Conservation (phyloP, 2,113 vertebrate species). For the Verasper variegatus region DNA sequence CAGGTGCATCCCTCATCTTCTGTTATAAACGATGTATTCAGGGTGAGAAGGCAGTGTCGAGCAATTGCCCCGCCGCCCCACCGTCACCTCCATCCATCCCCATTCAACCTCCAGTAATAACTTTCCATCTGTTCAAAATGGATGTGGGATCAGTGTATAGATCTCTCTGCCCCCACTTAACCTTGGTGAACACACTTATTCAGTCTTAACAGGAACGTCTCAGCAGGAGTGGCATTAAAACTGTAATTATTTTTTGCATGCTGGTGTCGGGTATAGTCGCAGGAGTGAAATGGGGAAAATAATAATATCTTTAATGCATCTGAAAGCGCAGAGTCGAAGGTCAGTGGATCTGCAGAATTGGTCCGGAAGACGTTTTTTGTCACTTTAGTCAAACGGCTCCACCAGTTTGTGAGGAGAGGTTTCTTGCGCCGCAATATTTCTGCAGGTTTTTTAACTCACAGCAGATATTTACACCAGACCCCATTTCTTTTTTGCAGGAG, state of each 20-base stretch:
- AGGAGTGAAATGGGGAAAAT: slow-evolving; percentile 12
- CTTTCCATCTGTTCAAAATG: slow-evolving; percentile 66
- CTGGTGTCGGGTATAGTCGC: slow-evolving; percentile 1
- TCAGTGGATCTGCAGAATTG: slow-evolving; percentile 19
- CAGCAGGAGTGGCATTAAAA: slow-evolving; percentile 16
- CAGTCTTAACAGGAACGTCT: slow-evolving; percentile 18
- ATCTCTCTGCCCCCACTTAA: slow-evolving; percentile 73
- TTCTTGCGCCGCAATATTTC: too few species aligned
- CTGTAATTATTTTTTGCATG: slow-evolving; percentile 33
- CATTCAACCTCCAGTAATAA: slow-evolving; percentile 69
- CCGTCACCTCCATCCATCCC: slow-evolving; percentile 36
- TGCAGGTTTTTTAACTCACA: too few species aligned
- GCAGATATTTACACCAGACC: too few species aligned
- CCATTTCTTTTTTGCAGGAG: too few species aligned
- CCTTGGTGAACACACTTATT: slow-evolving; percentile 46
- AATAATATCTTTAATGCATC: slow-evolving; percentile 3
- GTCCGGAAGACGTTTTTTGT: not conserved
- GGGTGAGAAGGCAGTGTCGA: slow-evolving; percentile 41
- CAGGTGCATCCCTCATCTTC: not conserved
- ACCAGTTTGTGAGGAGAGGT: not conserved
- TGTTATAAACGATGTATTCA: slow-evolving; percentile 31
- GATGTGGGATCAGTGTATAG: slow-evolving; percentile 66
- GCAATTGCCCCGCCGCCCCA: slow-evolving; percentile 46
- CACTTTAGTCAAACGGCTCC: not conserved
- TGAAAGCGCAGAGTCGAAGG: not conserved